Evolutionary conservation across 2,113 vertebrate genomes (phyloP).

Genomic region (Phalacrocorax carbo): DNA sequence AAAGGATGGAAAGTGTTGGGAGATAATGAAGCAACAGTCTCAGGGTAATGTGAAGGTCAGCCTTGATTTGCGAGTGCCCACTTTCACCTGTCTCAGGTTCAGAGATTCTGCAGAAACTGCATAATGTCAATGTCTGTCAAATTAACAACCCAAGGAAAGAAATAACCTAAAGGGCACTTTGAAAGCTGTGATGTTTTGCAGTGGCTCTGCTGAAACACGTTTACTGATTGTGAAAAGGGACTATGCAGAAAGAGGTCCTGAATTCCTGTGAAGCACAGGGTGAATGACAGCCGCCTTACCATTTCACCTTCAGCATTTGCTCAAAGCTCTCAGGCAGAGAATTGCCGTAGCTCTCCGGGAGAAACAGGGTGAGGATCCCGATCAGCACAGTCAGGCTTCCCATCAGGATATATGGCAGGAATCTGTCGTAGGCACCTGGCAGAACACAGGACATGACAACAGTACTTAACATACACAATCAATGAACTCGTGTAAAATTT

Average conservation of each 20-base stretch:
- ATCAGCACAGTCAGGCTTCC: constrained; percentile 81
- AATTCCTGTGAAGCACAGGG: neutral
- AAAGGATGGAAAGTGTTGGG: neutral
- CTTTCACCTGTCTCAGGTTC: neutral
- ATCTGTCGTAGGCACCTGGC: constrained; percentile 78
- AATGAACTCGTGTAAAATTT: neutral
- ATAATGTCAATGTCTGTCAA: neutral
- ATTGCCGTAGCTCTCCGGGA: constrained; percentile 80
- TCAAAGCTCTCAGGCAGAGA: constrained; percentile 82
- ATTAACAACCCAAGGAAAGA: neutral
- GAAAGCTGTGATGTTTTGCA: neutral
- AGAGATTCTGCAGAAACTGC: neutral
- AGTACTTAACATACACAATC: neutral
- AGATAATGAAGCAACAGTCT: neutral
- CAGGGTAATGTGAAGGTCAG: neutral
- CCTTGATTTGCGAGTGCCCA: neutral
- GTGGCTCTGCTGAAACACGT: neutral
- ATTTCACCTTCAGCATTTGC: constrained; percentile 82
- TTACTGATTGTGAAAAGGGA: neutral
- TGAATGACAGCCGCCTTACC: constrained; percentile 68
- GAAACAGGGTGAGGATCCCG: constrained; percentile 77
- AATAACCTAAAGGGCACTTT: neutral
- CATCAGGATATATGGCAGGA: constrained; percentile 86
- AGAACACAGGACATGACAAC: neutral
- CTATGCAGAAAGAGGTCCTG: neutral